Base-by-base conservation (phyloP, 2,797 vertebrate species). In the Danio aesculapii region DNA sequence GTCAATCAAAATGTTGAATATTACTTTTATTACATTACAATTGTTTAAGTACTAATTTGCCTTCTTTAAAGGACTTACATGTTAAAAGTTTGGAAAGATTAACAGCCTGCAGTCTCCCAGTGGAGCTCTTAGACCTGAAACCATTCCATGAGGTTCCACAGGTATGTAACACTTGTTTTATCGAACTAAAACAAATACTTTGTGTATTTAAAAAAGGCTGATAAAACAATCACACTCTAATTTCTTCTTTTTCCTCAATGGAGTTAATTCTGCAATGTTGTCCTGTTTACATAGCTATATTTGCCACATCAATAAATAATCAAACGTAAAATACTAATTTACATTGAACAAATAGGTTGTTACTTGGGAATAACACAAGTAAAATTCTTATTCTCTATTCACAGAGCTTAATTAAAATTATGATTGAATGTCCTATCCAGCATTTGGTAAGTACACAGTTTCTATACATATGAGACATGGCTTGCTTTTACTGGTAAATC, bases 391-490 rank as follows among this genome's bases (percentile, higher is more conserved):
- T 30, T 30, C 30, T 30, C 13, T 77, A 19, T 77, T 88, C 30
- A 57, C 89, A 99, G 97, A 94, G 92, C 64, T 92, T 99, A 90
- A 92, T 94, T 77, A 93, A 92, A 88, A 85, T 98, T 86, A 96
- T 97, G 87, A 96, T 92, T 0, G 93, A 97, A 67, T 99, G 97
- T 76, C 97, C 97, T 9, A 90, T 96, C 85, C 92, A 95, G 84
- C 90, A 94, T 84, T 62, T 98, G 96, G 97, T 99, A 93, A 87
- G 96, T 94, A 86, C 46, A 7, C 30, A 3, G 30, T 30, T 30
- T 61, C n/a, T 10, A 8, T 61, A 17, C 17, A 39, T 1, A 43
- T n/a, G 21, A 57, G 66, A 64, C n/a, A 2, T 19, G 44, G 6
- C 4, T 66, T n/a, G 8, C 16, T 66, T 41, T 17, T 46, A 50